These are phyloP conservation scores for Pyrrhopygopsis socrates DNA, from an alignment of 2,888 invertebrate species.

Conservation along the genomic window DNA sequence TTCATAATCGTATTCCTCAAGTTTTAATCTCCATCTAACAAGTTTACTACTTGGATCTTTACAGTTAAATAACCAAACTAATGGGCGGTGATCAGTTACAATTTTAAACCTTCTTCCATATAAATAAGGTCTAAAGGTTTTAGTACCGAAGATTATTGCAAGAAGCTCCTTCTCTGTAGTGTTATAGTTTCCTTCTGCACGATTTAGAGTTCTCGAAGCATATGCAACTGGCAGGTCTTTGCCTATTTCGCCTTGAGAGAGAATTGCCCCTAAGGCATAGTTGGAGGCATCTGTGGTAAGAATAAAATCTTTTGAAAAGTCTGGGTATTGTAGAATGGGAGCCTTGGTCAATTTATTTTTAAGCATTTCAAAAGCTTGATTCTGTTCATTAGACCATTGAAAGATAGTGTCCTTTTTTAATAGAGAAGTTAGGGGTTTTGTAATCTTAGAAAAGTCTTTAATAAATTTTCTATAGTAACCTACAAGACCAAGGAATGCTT, in stretches of 20 bases:
- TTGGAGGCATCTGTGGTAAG: slow-evolving; percentile 86
- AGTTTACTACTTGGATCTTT: slow-evolving; percentile 70
- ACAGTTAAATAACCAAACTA: slow-evolving; percentile 39
- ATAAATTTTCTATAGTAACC: slow-evolving; percentile 90
- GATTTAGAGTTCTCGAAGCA: slow-evolving; percentile 82
- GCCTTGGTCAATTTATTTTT: slow-evolving; percentile 76
- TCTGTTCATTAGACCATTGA: slow-evolving; percentile 72
- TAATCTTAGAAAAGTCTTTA: slow-evolving; percentile 85
- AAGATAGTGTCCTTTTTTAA: slow-evolving; percentile 80
- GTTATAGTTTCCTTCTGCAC: slow-evolving; percentile 79
- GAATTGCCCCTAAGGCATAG: slow-evolving; percentile 83
- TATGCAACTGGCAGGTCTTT: slow-evolving; percentile 80
- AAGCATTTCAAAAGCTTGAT: slow-evolving; percentile 73
- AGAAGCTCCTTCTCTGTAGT: slow-evolving; percentile 71
- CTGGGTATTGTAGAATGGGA: slow-evolving; percentile 88
- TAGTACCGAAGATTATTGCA: slow-evolving; percentile 56
- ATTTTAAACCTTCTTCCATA: slow-evolving; percentile 57
- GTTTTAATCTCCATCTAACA: slow-evolving; percentile 61
- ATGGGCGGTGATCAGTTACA: slow-evolving; percentile 50
- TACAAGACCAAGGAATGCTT: slow-evolving; percentile 85
- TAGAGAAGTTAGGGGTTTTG: slow-evolving; percentile 81
- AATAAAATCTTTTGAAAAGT: slow-evolving; percentile 86
- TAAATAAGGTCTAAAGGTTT: slow-evolving; percentile 70
- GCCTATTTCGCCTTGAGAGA: slow-evolving; percentile 83
- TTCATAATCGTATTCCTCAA: slow-evolving; percentile 75